These are phyloP conservation scores for Bos javanicus DNA, from an alignment of 2,113 vertebrate species.

Conservation along the genomic window DNA sequence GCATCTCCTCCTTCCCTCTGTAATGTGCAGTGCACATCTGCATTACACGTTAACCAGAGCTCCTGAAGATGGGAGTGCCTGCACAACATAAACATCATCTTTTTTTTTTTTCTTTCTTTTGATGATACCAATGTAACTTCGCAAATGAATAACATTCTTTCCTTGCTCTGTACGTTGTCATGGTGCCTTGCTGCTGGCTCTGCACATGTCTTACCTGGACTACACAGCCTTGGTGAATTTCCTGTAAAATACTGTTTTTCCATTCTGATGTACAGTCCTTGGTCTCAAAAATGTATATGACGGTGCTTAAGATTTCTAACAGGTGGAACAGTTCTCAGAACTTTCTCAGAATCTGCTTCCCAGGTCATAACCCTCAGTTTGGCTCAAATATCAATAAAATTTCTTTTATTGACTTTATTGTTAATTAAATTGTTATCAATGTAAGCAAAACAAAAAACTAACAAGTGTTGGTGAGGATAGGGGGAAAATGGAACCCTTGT, in stretches of 20 bases:
- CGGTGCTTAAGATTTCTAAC: not conserved
- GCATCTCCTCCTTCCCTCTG: not conserved
- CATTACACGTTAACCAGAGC: not conserved
- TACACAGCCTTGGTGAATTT: not conserved
- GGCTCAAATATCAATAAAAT: not conserved
- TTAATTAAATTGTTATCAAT: not conserved
- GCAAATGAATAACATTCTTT: not conserved
- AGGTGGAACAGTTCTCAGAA: not conserved
- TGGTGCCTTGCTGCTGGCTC: not conserved
- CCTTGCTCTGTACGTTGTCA: not conserved
- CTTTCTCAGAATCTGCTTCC: not conserved
- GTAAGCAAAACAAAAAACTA: not conserved
- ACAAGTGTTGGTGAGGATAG: not conserved
- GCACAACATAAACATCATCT: not conserved
- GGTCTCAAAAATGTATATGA: not conserved
- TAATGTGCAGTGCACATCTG: too few relatives aligned
- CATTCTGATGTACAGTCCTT: not conserved
- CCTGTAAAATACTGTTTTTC: not conserved
- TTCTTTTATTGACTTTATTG: not conserved
- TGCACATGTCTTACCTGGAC: not conserved
- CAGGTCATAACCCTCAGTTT: not conserved
- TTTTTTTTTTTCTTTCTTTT: not conserved
- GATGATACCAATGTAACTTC: not conserved
- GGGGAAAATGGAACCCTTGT: not conserved
- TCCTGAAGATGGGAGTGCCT: not conserved